Evolutionary conservation across 2,113 vertebrate genomes (phyloP).

Genomic region (Prochilodus magdalenae): DNA sequence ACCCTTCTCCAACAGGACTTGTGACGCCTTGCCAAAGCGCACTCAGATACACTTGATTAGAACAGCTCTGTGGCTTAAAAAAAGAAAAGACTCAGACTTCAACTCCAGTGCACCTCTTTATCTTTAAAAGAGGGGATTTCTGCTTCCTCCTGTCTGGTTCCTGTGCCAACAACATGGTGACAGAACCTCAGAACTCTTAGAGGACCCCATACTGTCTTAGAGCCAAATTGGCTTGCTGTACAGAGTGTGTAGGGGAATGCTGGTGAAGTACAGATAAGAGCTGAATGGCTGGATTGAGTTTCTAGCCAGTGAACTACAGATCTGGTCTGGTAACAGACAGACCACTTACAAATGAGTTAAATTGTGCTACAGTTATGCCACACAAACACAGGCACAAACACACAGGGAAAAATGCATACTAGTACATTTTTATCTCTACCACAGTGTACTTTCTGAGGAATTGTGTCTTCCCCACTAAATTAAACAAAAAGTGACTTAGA

Average conservation of each 20-base stretch:
- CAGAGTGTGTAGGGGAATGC: background rate
- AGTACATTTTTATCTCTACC: background rate
- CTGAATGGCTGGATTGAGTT: slow-evolving; percentile 30
- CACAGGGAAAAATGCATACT: background rate
- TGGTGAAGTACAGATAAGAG: slow-evolving; percentile 34
- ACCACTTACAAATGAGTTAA: slow-evolving; percentile 6
- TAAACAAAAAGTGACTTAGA: slow-evolving; percentile 15
- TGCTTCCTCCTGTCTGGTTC: slow-evolving; percentile 62
- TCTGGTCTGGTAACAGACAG: slow-evolving; percentile 24
- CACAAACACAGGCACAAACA: background rate
- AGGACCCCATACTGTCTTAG: background rate
- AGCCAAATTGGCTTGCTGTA: slow-evolving; percentile 4
- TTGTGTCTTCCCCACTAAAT: background rate
- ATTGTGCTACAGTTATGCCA: background rate
- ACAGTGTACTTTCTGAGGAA: background rate
- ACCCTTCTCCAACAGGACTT: slow-evolving; percentile 65
- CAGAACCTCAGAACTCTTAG: slow-evolving; percentile 26
- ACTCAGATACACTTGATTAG: slow-evolving; percentile 56
- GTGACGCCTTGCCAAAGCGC: slow-evolving; percentile 63
- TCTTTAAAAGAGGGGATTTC: slow-evolving; percentile 59
- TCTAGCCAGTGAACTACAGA: slow-evolving; percentile 17
- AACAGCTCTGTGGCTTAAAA: slow-evolving; percentile 64
- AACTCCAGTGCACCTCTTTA: slow-evolving; percentile 58
- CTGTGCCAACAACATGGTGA: slow-evolving; percentile 33
- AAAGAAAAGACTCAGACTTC: slow-evolving; percentile 66